Evolutionary conservation across 2,888 invertebrate species (phyloP), one percentile per base, ranked within the genome.

Genomic region (Clunio marinus): DNA sequence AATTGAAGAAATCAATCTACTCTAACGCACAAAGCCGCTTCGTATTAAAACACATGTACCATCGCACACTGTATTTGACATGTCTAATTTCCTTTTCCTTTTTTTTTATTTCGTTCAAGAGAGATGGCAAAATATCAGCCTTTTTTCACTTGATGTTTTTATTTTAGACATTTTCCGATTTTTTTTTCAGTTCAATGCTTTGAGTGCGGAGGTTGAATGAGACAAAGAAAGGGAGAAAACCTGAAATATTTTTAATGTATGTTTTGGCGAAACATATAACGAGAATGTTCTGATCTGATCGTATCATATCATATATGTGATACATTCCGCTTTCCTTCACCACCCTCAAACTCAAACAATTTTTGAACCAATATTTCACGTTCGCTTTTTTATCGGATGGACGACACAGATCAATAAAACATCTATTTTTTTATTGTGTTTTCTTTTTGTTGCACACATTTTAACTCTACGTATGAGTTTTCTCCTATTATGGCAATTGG

Each of bases 351-450:
- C 15, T 57, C 20, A 17, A 17, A n/a, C 27, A n/a, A 10, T 57
- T 57, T 57, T 24, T 24, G n/a, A 41, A 63, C 46, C 63, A 46
- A 63, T 46, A 46, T 46, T 63, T 46, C 46, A 63, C 63, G 8
- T 46, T 63, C 27, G 24, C 37, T 60, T 60, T 63, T 45, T 58
- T 45, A 10, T 45, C 60, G 5, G 45, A 45, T 32, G 63, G 63
- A 63, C 63, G 63, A 63, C 63, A 46, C 63, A 46, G 63, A 63
- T 63, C 63, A 63, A 63, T 63, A 63, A 63, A 63, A 63, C 63
- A 63, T 63, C 45, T 63, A 63, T 25, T 63, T 63, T 45, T 37
- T 63, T 17, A 51, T 51, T 51, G 51, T 51, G 51, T 51, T 17
- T 51, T 41, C 15, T 15, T 41, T 17, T 51, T 51, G 51, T 51